A percentile compares a stretch with the other conserved stretches of the same genome.
phyloP scores from a whole-genome alignment of 2,113 vertebrate genomes.

The Merops nubicus region DNA sequence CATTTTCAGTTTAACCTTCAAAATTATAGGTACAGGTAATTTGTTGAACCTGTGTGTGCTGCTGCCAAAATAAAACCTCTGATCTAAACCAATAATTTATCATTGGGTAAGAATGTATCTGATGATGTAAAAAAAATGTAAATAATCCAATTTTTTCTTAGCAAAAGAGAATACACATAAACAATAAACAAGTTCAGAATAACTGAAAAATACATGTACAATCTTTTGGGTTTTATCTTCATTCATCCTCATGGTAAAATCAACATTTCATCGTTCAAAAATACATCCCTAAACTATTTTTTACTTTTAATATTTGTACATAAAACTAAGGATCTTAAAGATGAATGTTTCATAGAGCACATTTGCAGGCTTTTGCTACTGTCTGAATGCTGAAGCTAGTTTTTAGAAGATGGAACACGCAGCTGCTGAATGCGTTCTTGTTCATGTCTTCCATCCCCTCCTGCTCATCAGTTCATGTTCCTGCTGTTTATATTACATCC shows the following conservation, averaged over 20 bases:
- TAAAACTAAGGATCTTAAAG: neutral
- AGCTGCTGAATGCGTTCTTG: neutral
- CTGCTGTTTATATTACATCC: rapidly evolving
- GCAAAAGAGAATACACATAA: neutral
- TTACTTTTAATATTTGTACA: neutral
- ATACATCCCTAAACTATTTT: neutral
- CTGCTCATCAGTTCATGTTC: neutral
- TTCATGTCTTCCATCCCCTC: neutral
- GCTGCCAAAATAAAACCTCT: neutral
- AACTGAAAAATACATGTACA: neutral
- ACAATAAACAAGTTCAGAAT: neutral
- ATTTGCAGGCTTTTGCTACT: neutral
- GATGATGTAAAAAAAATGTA: neutral
- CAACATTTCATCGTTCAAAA: neutral
- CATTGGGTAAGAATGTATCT: neutral
- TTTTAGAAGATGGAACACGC: neutral
- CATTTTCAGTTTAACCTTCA: neutral
- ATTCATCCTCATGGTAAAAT: neutral
- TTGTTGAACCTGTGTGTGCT: neutral
- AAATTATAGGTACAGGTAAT: neutral
- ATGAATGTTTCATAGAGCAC: neutral
- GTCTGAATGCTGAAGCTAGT: neutral
- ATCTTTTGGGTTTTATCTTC: neutral
- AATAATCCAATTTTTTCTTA: neutral
- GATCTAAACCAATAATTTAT: neutral